Conservation (phyloP, 2,797 vertebrate genomes). For the Trichosurus vulpecula region DNA sequence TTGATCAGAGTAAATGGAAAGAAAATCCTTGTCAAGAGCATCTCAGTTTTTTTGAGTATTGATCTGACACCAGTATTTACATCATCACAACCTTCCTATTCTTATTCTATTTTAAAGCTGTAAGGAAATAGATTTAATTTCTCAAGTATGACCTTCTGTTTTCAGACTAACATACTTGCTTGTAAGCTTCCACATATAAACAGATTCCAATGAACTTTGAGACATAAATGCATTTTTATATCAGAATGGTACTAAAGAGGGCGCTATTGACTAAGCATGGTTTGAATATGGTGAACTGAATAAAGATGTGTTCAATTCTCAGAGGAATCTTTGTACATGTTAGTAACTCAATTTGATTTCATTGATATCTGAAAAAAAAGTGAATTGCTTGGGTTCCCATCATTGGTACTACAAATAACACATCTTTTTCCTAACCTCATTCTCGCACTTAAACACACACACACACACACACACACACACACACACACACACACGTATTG, state of each 20-base stretch:
- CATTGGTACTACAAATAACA: not conserved
- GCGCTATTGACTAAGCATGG: constrained; percentile 82
- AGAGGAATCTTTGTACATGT: constrained; percentile 34
- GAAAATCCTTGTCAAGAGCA: too few species aligned
- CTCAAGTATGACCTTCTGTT: not conserved
- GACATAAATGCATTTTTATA: constrained; percentile 56
- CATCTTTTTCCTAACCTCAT: not conserved
- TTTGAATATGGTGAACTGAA: constrained; percentile 21
- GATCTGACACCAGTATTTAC: not conserved
- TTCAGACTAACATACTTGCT: not conserved
- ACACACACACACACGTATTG: too few species aligned
- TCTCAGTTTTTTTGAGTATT: not conserved
- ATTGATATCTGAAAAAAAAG: constrained; percentile 59
- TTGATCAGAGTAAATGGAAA: too few species aligned
- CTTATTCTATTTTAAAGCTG: not conserved
- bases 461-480: too few species aligned
- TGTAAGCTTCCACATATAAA: not conserved
- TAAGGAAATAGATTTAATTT: not conserved
- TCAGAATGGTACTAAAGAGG: constrained; percentile 81
- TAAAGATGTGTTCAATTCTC: constrained; percentile 57
- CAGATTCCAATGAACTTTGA: not conserved
- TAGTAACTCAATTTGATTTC: constrained; percentile 40
- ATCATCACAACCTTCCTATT: not conserved
- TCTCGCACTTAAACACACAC: not conserved
- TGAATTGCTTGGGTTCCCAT: constrained; percentile 33